Conservation (phyloP, 2,888 invertebrate genomes). For the Synanthedon andrenaeformis region DNA sequence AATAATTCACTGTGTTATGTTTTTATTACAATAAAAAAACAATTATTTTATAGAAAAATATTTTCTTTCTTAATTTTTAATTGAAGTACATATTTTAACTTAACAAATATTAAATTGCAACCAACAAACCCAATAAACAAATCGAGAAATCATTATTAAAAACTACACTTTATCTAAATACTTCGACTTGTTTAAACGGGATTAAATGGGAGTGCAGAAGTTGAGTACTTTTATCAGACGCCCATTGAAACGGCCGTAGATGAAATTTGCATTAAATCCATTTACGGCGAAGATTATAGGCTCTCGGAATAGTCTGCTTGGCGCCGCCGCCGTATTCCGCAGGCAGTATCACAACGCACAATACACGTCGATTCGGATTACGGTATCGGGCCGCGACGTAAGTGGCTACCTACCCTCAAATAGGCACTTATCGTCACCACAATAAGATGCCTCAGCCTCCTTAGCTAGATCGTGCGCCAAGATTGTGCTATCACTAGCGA, state of each 20-base stretch:
- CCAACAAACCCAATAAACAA: too few species aligned
- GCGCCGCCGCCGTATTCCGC: slow-evolving; percentile 31
- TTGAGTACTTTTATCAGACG: slow-evolving; percentile 32
- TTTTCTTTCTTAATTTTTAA: too few species aligned
- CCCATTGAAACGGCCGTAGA: slow-evolving; percentile 37
- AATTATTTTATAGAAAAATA: too few species aligned
- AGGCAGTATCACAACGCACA: slow-evolving; percentile 44
- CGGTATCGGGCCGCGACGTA: slow-evolving; percentile 52
- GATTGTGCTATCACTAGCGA: slow-evolving; percentile 51
- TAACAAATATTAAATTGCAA: too few species aligned
- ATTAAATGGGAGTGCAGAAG: slow-evolving; percentile 9
- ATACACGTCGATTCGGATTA: slow-evolving; percentile 59
- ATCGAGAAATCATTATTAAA: too few species aligned
- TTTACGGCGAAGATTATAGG: slow-evolving; percentile 54
- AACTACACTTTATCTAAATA: too few species aligned
- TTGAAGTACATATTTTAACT: too few species aligned
- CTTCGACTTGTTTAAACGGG: too few species aligned
- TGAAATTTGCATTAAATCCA: slow-evolving; percentile 59
- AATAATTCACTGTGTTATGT: too few species aligned
- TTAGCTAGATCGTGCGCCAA: slow-evolving; percentile 42
- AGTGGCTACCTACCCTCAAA: slow-evolving; percentile 55
- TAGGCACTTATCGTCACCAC: slow-evolving; percentile 56
- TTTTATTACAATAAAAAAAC: too few species aligned
- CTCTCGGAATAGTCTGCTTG: slow-evolving; percentile 39
- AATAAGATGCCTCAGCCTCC: slow-evolving; percentile 57